These are phyloP conservation scores for Azemiops feae DNA, from an alignment of 2,113 vertebrate species.

Conservation along the genomic window DNA sequence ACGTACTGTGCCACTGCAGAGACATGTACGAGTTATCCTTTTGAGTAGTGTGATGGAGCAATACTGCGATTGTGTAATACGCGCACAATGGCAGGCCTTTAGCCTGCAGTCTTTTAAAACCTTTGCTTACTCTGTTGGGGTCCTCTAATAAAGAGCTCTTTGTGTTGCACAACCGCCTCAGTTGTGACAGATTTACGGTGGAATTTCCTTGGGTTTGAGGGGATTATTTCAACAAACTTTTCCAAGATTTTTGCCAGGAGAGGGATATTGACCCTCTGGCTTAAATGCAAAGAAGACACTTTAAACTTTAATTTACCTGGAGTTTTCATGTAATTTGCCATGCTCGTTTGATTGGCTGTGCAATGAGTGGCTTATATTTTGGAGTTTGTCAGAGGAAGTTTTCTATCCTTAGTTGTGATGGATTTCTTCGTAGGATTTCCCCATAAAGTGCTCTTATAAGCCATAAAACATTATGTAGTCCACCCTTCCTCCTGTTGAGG, in stretches of 20 bases:
- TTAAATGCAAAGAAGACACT: not conserved
- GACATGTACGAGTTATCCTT: not conserved
- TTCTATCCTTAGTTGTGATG: not conserved
- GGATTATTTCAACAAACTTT: not conserved
- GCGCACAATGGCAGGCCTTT: not conserved
- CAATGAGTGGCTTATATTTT: not conserved
- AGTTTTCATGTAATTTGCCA: not conserved
- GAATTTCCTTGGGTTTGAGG: not conserved
- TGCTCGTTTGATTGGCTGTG: no score
- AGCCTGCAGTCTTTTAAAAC: not conserved
- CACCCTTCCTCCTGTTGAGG: not conserved
- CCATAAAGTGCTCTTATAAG: not conserved
- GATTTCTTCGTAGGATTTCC: not conserved
- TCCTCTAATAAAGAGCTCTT: not conserved
- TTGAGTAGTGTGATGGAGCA: not conserved
- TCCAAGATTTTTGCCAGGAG: not conserved
- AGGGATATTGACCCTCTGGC: not conserved
- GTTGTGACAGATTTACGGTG: not conserved
- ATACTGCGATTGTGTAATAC: not conserved
- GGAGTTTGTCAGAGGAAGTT: not conserved
- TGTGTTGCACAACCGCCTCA: not conserved
- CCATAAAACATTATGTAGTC: no score
- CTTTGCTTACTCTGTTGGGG: not conserved
- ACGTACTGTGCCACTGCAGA: accelerated
- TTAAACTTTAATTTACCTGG: no score